Evolutionary conservation across 2,113 vertebrate species (phyloP), one percentile per base, ranked within the genome.

Genomic region (Neolamprologus brichardi): DNA sequence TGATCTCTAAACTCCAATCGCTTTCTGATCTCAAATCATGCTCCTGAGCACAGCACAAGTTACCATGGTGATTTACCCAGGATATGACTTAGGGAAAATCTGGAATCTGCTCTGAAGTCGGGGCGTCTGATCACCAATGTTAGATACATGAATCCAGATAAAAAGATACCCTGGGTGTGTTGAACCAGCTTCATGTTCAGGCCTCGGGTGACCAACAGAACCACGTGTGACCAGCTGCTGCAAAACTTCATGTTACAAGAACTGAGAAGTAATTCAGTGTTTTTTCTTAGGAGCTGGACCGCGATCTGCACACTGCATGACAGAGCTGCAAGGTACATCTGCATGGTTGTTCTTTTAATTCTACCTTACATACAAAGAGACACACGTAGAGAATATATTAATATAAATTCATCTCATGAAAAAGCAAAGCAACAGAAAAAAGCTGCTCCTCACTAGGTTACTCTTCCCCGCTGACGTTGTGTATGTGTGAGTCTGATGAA

Each of bases 361-460:
- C 37, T 1, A 0, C 62, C 4, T 39, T 0, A 0, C 7, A 70
- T 39, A 23, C 34, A 41, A 70, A 15, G 34, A 39, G 0, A 0
- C 37, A 41, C 37, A 41, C 0, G 0, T 23, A 41, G 37, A 70
- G 7, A 72, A 44, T 72, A 1, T 20, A 0, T 23, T 23, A 23
- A 23, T 23, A 23, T 23, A 23, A 3, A 23, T 23, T 23, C 23
- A 23, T 23, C 23, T 23, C 23, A 23, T 25, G 1, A 32, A 13
- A 62, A 44, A 72, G 20, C 20, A 44, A 10, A 23, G n/a, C 8
- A 23, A 0, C 13, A 72, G 64, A 72, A 72, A 72, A 6, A 0
- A 25, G 64, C 13, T 44, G 37, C 34, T 72, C 64, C 8, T 41
- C 12, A 8, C 37, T 1, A 1, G 12, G 0, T 41, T 70, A 62